Evolutionary conservation across 37 sponge, comb jelly and placozoan genomes (phyloP).

Genomic region (Spongilla lacustris): DNA sequence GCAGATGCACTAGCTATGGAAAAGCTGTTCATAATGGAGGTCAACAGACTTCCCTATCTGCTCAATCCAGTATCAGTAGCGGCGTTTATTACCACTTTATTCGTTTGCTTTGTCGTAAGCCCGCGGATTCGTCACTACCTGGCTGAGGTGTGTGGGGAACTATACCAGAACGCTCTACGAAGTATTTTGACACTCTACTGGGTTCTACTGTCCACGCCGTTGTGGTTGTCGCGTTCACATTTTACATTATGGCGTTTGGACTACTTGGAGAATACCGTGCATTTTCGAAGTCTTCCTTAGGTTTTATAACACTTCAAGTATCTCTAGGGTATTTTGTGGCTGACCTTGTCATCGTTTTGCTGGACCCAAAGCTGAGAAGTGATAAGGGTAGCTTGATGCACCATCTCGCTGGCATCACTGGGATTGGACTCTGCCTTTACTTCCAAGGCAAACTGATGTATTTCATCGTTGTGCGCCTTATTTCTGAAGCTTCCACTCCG

Average conservation of each 20-base stretch:
- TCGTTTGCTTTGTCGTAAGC: constrained; percentile 5
- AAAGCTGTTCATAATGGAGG: neutral
- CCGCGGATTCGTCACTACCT: constrained; percentile 6
- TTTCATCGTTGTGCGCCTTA: constrained; percentile 40
- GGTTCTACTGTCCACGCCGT: constrained; percentile 71
- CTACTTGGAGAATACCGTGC: constrained; percentile 9
- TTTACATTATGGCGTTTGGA: constrained; percentile 23
- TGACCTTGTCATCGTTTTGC: constrained; percentile 44
- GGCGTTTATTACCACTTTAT: constrained; percentile 14
- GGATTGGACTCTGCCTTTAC: constrained; percentile 30
- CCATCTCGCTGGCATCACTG: constrained; percentile 43
- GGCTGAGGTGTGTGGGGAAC: neutral
- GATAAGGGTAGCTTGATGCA: constrained; percentile 28
- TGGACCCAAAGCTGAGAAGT: constrained; percentile 40
- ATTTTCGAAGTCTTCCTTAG: constrained; percentile 40
- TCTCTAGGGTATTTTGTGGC: constrained; percentile 69
- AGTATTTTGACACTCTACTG: constrained; percentile 42
- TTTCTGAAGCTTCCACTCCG: constrained; percentile 64
- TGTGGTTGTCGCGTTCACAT: neutral
- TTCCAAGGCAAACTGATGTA: constrained; percentile 39
- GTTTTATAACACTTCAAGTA: constrained; percentile 36
- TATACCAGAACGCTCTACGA: neutral
- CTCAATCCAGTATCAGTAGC: neutral
- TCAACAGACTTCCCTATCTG: neutral
- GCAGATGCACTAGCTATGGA: too few relatives aligned